A percentile compares a stretch with the other conserved stretches of the same genome.
Evolutionary conservation across 2,113 vertebrate species (phyloP).

Genomic region (Petromus typicus): DNA sequence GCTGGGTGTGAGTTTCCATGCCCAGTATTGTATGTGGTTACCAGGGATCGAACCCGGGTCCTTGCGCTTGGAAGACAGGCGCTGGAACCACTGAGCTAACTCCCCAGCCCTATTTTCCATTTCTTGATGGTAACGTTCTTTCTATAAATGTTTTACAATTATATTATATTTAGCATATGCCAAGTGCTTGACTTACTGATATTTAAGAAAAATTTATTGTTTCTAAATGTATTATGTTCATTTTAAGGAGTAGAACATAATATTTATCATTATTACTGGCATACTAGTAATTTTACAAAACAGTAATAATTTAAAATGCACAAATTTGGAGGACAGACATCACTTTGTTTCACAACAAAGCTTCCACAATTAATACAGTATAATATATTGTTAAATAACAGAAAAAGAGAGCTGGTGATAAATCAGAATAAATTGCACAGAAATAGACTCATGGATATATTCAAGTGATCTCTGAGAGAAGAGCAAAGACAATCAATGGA

Average conservation of each 20-base stretch:
- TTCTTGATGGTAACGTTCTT: not conserved
- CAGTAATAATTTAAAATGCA: not conserved
- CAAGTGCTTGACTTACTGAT: not conserved
- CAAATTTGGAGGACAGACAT: not conserved
- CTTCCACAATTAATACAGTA: not conserved
- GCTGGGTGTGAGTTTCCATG: no score
- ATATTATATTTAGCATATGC: not conserved
- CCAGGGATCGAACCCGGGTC: no score
- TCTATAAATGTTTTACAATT: not conserved
- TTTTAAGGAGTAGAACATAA: not conserved
- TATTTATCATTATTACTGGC: not conserved
- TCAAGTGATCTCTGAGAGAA: not conserved
- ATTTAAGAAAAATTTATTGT: slow-evolving; percentile 4
- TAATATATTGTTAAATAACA: not conserved
- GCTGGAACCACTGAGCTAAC: no score
- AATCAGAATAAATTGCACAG: not conserved
- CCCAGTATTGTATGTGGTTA: no score
- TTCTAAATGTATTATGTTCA: not conserved
- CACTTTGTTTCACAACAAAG: not conserved
- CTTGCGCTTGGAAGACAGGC: no score
- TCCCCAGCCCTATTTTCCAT: no score
- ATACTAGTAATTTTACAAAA: not conserved
- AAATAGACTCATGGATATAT: not conserved
- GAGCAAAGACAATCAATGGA: not conserved
- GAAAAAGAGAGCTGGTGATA: not conserved